Conservation (phyloP, 2,113 vertebrate species). For the Cryptomyrus ogoouensis region DNA sequence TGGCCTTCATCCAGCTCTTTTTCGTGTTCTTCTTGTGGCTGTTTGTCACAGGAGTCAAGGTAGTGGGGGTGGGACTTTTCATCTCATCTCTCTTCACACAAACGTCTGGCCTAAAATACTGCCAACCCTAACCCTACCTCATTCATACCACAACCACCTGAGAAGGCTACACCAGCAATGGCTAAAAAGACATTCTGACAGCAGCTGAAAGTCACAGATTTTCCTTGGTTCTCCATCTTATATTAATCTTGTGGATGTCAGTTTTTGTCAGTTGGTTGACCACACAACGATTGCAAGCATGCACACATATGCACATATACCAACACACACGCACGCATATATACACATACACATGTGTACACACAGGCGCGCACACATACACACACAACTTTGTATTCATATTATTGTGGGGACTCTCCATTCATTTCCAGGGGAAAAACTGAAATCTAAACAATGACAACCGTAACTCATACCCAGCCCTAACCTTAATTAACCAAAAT, state of each 20-base stretch:
- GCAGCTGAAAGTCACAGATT: too few relatives aligned
- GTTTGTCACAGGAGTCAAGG: neutral
- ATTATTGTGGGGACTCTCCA: neutral
- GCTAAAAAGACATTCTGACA: neutral
- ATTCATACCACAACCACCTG: too few relatives aligned
- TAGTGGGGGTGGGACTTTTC: neutral
- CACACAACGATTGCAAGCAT: neutral
- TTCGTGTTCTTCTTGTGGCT: conserved; percentile 92
- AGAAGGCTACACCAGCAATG: neutral
- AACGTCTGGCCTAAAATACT: neutral
- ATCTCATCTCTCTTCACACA: neutral
- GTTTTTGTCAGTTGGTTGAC: neutral
- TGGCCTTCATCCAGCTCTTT: conserved; percentile 88
- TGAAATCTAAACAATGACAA: neutral
- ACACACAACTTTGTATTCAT: neutral
- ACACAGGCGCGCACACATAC: too few relatives aligned
- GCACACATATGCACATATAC: neutral
- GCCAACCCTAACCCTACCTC: too few relatives aligned
- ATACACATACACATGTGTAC: too few relatives aligned
- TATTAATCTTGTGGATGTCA: neutral
- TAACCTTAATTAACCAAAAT: neutral
- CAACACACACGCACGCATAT: too few relatives aligned
- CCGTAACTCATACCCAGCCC: neutral
- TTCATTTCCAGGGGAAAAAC: neutral
- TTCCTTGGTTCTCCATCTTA: neutral